Evolutionary conservation across 2,113 vertebrate genomes (phyloP), one percentile per base, ranked within the genome.

Genomic region (Xenotilapia caudafasciata): DNA sequence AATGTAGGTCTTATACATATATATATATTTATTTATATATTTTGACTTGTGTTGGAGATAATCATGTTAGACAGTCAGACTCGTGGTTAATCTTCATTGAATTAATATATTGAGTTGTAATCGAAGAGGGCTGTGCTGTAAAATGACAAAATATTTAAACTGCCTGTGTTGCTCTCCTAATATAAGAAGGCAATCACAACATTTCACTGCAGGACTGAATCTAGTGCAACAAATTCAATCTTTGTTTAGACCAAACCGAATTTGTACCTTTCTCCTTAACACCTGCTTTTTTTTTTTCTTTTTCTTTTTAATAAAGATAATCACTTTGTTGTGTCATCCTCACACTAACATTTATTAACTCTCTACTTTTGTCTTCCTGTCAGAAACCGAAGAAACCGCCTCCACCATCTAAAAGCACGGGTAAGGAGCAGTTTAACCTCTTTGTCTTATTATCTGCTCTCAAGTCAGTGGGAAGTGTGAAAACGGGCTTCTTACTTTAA

Each of bases 311-410:
- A 28, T 31, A 31, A 26, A 82, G 7, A 23, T 35, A 26, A 38
- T 73, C 21, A 11, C n/a, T 17, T 26, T 75, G 5, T 26, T 45
- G 13, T 80, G 13, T 55, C 38, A 9, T 11, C n/a, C 10, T 83
- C 4, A 55, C 23, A 5, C 33, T 90, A 82, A 92, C 68, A 47
- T 86, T 33, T 28, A 85, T 84, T 81, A 28, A 4, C 6, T 28
- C 13, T 51, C 9, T 5, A 17, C 6, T 55, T 68, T 56, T 88
- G 6, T 85, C 38, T 79, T 77, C 33, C 28, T 79, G 12, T 82
- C 83, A 95, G 95, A 96, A 93, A 90, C 94, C 92, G 4, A 94
- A 88, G 77, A 96, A 95, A 83, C 94, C 94, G 2, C 92, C 92
- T 53, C 94, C 94, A 5, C 94, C 95, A 7, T 94, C 94, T 65